Percentiles rank a stretch among this genome's conserved stretches.
These are phyloP conservation scores for Dryococelus australis DNA, from an alignment of 2,888 invertebrate species.

Conservation along the genomic window DNA sequence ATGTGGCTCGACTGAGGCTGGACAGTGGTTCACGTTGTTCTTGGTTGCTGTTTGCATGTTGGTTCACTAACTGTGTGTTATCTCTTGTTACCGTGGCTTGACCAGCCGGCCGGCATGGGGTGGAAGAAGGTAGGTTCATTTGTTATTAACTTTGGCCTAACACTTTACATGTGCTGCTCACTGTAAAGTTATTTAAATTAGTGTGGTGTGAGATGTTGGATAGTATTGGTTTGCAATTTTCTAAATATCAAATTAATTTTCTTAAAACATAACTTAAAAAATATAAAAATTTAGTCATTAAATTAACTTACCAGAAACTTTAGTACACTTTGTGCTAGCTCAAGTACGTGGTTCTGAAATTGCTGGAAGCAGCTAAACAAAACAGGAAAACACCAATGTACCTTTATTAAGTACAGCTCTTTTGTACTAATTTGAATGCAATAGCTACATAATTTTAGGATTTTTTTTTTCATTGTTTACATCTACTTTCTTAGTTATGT, in stretches of 20 bases:
- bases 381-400: too few relatives aligned
- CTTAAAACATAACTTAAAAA: too few relatives aligned
- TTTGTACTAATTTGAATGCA: too few relatives aligned
- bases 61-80: background rate
- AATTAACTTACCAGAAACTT: background rate
- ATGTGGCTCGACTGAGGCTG: background rate
- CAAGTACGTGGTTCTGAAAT: background rate
- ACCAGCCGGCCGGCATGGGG: slow-evolving; percentile 16
- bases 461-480: too few relatives aligned
- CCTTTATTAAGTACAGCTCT: too few relatives aligned
- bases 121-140: slow-evolving; percentile 16
- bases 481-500: too few relatives aligned
- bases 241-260: background rate
- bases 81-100: background rate
- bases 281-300: background rate
- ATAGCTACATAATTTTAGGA: too few relatives aligned
- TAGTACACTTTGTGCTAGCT: background rate
- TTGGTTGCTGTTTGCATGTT: background rate
- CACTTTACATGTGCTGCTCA: background rate
- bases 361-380: too few relatives aligned
- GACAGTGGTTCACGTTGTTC: background rate
- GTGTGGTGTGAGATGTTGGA: background rate
- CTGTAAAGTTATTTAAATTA: background rate
- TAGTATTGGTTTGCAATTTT: background rate
- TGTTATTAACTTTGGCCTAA: background rate